Conservation (phyloP, 2,888 invertebrate species). For the Lingula anatina region DNA sequence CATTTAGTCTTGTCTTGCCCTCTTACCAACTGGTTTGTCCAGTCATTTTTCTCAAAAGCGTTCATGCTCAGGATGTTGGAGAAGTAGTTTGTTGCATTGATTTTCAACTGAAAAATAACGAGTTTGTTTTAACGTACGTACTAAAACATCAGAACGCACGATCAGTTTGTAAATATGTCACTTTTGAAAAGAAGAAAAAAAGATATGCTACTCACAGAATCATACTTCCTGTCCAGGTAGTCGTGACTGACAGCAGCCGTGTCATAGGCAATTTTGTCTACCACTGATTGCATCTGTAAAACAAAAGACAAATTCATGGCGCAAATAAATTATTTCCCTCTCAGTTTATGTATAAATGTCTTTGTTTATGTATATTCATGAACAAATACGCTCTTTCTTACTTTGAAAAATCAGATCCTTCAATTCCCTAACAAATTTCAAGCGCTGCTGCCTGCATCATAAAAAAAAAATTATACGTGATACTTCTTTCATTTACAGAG, state of each 20-base stretch:
- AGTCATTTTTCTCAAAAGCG: conserved; percentile 48
- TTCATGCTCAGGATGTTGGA: conserved; percentile 56
- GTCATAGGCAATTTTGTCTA: conserved; percentile 36
- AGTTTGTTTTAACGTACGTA: background rate
- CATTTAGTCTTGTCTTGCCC: conserved; percentile 24
- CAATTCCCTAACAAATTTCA: too few relatives aligned
- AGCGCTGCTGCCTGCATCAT: too few relatives aligned
- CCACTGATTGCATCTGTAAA: conserved; percentile 20
- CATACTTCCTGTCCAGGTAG: conserved; percentile 27
- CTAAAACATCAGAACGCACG: background rate
- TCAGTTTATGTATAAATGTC: too few relatives aligned
- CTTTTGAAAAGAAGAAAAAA: too few relatives aligned
- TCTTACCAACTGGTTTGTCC: conserved; percentile 21
- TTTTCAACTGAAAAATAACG: conserved; percentile 51
- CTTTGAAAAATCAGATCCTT: too few relatives aligned
- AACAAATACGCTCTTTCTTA: too few relatives aligned
- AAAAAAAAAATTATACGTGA: too few relatives aligned
- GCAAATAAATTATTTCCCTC: too few relatives aligned
- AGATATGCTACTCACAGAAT: conserved; percentile 19
- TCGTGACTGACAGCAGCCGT: conserved; percentile 28
- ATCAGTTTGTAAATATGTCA: too few relatives aligned
- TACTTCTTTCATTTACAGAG: too few relatives aligned
- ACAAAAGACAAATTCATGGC: conserved; percentile 4
- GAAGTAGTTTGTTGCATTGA: conserved; percentile 58
- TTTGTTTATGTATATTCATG: too few relatives aligned